Conservation (phyloP, 2,113 vertebrate species). For the Heptranchias perlo region DNA sequence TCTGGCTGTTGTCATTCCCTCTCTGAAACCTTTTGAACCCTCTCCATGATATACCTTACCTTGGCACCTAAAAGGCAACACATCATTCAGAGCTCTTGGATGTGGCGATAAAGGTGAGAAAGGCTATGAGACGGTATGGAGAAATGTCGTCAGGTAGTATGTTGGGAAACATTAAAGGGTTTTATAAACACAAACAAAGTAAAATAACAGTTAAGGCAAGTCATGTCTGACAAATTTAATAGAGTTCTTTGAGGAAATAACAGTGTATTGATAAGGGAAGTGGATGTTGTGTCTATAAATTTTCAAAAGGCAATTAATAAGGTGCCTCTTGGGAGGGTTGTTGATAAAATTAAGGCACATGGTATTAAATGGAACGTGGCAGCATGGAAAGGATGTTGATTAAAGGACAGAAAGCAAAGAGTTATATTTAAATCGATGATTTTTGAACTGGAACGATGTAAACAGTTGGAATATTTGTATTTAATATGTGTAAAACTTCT, state of each 20-base stretch:
- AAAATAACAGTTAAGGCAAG: neutral
- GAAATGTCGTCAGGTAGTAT: neutral
- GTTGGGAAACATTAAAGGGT: neutral
- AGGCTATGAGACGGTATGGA: neutral
- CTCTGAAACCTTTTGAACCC: neutral
- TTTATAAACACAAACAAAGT: neutral
- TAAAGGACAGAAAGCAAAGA: neutral
- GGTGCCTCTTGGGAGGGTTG: neutral
- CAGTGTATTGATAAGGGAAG: neutral
- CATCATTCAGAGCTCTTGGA: neutral
- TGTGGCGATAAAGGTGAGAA: neutral
- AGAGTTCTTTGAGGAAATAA: neutral
- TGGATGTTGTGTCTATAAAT: neutral
- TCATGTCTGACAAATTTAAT: neutral
- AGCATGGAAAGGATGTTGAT: neutral
- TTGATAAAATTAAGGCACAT: neutral
- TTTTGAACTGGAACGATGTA: neutral
- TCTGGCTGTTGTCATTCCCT: neutral
- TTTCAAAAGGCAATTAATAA: neutral
- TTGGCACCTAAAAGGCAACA: neutral
- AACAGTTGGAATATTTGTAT: neutral
- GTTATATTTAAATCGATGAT: neutral
- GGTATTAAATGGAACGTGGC: neutral
- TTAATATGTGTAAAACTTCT: neutral
- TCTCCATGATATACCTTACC: too few relatives aligned